These are phyloP conservation scores for Limenitis camilla DNA, from an alignment of 2,888 invertebrate species.

Conservation along the genomic window DNA sequence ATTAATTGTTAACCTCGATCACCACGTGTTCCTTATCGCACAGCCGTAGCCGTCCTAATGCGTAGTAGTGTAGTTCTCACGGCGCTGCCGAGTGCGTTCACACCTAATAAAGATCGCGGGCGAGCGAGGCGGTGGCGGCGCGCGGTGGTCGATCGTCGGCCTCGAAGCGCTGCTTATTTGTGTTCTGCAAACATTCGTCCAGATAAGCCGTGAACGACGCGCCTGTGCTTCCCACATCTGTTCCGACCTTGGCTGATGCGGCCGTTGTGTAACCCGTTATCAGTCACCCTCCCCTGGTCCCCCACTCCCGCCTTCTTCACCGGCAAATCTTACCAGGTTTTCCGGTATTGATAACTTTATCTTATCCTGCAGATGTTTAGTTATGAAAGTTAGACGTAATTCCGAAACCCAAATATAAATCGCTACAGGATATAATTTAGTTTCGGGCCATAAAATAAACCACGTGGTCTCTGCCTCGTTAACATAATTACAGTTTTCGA, in stretches of 20 bases:
- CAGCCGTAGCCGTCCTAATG: constrained; percentile 40
- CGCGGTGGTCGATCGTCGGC: constrained; percentile 37
- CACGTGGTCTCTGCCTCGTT: constrained; percentile 36
- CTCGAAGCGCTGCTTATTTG: constrained; percentile 55
- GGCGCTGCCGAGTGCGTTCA: constrained; percentile 57
- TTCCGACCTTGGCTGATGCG: constrained; percentile 66
- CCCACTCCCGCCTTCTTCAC: constrained; percentile 33
- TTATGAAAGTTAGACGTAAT: constrained; percentile 18
- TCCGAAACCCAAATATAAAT: constrained; percentile 1
- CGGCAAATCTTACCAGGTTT: constrained; percentile 58
- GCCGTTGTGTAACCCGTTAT: constrained; percentile 67
- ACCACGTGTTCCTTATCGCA: constrained; percentile 58
- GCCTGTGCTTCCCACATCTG: constrained; percentile 72
- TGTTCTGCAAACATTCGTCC: constrained; percentile 55
- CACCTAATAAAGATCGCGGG: constrained; percentile 51
- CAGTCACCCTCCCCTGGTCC: constrained; percentile 61
- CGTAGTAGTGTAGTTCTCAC: constrained; percentile 57
- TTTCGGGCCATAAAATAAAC: constrained; percentile 8
- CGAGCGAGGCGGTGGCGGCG: constrained; percentile 20
- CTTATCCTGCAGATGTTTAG: constrained; percentile 46
- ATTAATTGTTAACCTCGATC: constrained; percentile 33
- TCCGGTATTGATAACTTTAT: constrained; percentile 62
- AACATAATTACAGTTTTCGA: constrained; percentile 63
- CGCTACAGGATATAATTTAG: constrained; percentile 3
- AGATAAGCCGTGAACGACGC: constrained; percentile 65